Conservation (phyloP, 2,888 invertebrate genomes). For the Cordilura impudica region DNA sequence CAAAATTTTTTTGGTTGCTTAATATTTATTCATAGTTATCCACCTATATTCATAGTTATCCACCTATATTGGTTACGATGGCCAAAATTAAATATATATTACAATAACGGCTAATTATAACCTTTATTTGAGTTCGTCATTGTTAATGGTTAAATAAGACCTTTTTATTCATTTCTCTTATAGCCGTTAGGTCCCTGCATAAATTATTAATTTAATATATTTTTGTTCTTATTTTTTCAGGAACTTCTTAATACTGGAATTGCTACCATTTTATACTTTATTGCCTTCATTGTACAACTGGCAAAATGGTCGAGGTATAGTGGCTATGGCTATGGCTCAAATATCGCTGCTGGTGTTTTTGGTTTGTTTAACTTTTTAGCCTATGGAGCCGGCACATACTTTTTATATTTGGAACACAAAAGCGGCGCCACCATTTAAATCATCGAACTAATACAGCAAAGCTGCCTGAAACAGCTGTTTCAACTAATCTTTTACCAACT, state of each 20-base stretch:
- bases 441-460: background rate
- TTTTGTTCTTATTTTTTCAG: conserved; percentile 79
- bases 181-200: no score
- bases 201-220: background rate
- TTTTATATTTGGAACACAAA: conserved; percentile 87
- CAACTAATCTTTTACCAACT: conserved; percentile 18
- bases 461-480: background rate
- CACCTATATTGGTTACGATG: no score
- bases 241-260: conserved; percentile 88
- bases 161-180: no score
- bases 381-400: conserved; percentile 87
- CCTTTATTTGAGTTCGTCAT: no score
- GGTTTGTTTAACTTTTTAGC: conserved; percentile 89
- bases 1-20: no score
- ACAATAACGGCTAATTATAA: no score
- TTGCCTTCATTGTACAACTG: conserved; percentile 89
- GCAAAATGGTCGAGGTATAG: conserved; percentile 80
- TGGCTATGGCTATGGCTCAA: conserved; percentile 78
- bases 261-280: conserved; percentile 85
- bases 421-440: conserved; percentile 74
- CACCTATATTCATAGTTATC: no score
- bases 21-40: no score
- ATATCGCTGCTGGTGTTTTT: conserved; percentile 90
- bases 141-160: no score
- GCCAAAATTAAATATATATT: no score